Evolutionary conservation across 2,888 invertebrate genomes (phyloP), one percentile per base, ranked within the genome.

Genomic region (Graphium colonna): DNA sequence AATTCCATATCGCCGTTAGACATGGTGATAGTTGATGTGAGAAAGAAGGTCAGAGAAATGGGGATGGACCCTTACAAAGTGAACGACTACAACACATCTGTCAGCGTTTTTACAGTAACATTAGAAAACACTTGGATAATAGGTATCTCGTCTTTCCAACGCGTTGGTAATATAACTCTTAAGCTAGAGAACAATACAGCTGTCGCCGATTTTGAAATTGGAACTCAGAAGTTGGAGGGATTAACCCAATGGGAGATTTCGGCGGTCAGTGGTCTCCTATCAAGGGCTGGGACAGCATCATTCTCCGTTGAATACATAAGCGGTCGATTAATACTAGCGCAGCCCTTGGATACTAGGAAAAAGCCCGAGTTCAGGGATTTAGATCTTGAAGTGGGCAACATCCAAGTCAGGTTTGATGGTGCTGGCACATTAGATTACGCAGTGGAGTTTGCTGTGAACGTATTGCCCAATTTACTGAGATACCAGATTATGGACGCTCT

Each of bases 401-500:
- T 96, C 62, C 96, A 96, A 78, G 92, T 96, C 13, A 91, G 96
- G 16, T 94, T 95, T 65, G 92, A 96, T 64, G 97, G 97, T 0
- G 94, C 96, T 0, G 96, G 97, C n/a, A 95, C 96, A 0, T 60
- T 95, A 12, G 97, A 97, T 79, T 97, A 96, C 69, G 71, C 94
- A 0, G 86, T 96, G 56, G 97, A 97, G 80, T 93, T 95, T 54
- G 91, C 90, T 3, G 91, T 96, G 0, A 97, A 97, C 75, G 89
- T 97, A 43, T 69, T 97, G 47, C 96, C 97, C 0, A 97, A 97
- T 89, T 82, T 96, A 42, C 82, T 97, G 57, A 91, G 97, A 51
- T 95, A 96, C 73, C 96, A 96, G 81, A 95, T 97, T 56, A 95
- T 96, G 92, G 95, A 96, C 69, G 95, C 95, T 0, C 74, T 96